A percentile compares a stretch with the other conserved stretches of the same genome.
Conservation (phyloP, 2,113 vertebrate genomes). For the Chelonoidis abingdonii region DNA sequence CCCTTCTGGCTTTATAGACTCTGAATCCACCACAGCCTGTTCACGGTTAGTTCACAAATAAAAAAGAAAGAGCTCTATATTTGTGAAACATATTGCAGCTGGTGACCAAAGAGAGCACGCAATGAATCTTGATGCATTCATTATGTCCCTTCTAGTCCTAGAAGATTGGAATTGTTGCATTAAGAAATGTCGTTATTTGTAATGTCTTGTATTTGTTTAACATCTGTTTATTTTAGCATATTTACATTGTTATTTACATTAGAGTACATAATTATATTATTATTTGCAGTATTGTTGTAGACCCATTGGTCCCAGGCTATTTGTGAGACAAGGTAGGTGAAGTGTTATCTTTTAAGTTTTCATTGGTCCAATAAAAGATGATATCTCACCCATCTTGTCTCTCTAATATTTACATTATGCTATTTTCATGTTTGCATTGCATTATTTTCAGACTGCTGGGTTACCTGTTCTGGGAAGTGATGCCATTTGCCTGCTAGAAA, state of each 20-base stretch:
- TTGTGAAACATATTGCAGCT: background rate
- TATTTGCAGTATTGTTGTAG: background rate
- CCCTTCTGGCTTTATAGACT: background rate
- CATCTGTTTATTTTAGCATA: background rate
- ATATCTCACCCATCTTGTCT: background rate
- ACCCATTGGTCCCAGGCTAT: background rate
- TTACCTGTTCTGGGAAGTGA: background rate
- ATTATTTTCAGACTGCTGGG: background rate
- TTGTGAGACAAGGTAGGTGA: background rate
- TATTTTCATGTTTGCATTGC: background rate
- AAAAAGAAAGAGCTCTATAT: background rate
- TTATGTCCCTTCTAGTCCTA: background rate
- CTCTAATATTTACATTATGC: background rate
- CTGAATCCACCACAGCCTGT: background rate
- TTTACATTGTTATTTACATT: background rate
- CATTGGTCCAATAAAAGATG: background rate
- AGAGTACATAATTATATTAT: background rate
- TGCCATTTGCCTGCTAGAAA: background rate
- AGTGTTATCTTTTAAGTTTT: background rate
- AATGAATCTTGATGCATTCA: background rate
- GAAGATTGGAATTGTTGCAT: background rate
- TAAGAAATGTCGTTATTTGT: background rate
- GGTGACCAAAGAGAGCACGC: background rate
- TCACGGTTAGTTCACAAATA: background rate
- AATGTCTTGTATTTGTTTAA: background rate